A percentile compares a stretch with the other conserved stretches of the same genome.
These are phyloP conservation scores for Heteronetta atricapilla DNA, from an alignment of 2,113 vertebrate species.

Conservation along the genomic window DNA sequence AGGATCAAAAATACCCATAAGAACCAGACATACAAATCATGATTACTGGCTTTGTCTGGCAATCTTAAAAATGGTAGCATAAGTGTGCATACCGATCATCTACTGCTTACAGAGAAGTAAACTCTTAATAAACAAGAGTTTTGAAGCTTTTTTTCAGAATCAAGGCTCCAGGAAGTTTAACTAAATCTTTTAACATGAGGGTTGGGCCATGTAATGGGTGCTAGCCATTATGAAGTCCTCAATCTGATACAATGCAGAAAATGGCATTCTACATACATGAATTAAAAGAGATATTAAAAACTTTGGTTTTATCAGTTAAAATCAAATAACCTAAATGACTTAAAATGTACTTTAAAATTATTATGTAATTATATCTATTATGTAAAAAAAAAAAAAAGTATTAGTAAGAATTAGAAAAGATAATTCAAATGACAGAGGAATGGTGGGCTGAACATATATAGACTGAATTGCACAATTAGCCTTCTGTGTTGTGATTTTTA, in stretches of 20 bases:
- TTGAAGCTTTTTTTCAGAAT: not conserved
- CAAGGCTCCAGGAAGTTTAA: not conserved
- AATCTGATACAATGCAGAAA: not conserved
- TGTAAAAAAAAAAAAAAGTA: not conserved
- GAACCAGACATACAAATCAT: slow-evolving; percentile 50
- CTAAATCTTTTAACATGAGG: not conserved
- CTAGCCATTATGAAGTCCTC: not conserved
- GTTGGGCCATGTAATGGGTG: not conserved
- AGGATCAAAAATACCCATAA: slow-evolving; percentile 40
- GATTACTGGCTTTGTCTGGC: slow-evolving; percentile 42
- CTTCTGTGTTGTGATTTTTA: not conserved
- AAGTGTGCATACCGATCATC: slow-evolving; percentile 30
- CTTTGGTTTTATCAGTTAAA: not conserved
- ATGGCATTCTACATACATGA: not conserved
- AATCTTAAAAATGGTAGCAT: slow-evolving; percentile 13
- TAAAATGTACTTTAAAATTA: not conserved
- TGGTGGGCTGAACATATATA: not conserved
- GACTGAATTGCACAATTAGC: not conserved
- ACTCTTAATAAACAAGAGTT: not conserved
- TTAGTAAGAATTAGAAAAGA: not conserved
- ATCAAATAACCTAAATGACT: not conserved
- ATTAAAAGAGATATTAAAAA: not conserved
- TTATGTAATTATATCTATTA: not conserved
- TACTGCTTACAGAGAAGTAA: not conserved
- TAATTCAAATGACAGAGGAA: not conserved